Percentiles rank a stretch among this genome's conserved stretches.
phyloP scores from a whole-genome alignment of 2,888 invertebrate genomes.

The Xestia xanthographa region DNA sequence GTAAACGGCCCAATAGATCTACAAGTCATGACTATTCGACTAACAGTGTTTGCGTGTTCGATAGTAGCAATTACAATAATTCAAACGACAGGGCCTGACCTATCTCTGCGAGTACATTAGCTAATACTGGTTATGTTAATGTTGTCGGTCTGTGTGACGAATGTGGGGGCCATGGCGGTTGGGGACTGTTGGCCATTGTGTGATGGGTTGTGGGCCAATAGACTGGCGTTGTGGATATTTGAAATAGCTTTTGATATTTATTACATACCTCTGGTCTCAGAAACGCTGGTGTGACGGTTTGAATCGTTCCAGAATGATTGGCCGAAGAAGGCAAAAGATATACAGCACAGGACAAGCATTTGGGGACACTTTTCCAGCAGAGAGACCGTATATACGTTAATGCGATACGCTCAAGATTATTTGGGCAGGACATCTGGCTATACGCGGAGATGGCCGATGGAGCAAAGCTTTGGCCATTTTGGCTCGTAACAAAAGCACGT shows the following conservation, averaged over 20 bases:
- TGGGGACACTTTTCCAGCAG: background rate
- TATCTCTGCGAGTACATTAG: slow-evolving; percentile 78
- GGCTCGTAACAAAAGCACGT: background rate
- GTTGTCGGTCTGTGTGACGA: slow-evolving; percentile 59
- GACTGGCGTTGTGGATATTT: background rate
- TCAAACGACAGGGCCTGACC: slow-evolving; percentile 77
- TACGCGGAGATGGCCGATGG: background rate
- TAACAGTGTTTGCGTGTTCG: slow-evolving; percentile 61
- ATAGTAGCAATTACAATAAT: slow-evolving; percentile 80
- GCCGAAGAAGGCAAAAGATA: background rate
- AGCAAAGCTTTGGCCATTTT: accelerated
- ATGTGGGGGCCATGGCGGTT: slow-evolving; percentile 41
- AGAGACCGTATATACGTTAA: background rate
- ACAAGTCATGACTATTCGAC: slow-evolving; percentile 34
- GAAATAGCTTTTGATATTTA: background rate
- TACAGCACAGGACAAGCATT: background rate
- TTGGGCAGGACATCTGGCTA: background rate
- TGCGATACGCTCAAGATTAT: background rate
- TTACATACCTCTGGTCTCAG: background rate
- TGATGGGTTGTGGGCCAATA: slow-evolving; percentile 4
- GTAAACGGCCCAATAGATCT: slow-evolving; percentile 36
- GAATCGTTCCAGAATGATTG: background rate
- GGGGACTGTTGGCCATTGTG: slow-evolving; percentile 3
- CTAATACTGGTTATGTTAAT: slow-evolving; percentile 70
- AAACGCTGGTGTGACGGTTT: background rate